Percentiles rank a stretch among this genome's conserved stretches.
Evolutionary conservation across 2,797 vertebrate genomes (phyloP).

Genomic region (Pogonophryne albipinna): DNA sequence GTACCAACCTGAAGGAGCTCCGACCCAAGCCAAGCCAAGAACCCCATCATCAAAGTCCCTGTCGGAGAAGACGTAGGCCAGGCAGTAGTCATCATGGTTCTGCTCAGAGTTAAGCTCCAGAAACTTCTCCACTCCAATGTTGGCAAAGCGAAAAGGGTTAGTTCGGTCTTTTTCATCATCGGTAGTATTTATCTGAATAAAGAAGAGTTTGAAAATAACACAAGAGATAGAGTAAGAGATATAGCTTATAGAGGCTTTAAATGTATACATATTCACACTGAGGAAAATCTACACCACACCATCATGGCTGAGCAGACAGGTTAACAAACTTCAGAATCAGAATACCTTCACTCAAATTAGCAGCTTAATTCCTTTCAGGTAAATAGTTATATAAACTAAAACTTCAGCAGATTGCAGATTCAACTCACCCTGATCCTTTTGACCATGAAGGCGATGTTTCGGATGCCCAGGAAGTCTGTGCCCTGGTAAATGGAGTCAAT

Average conservation of each 20-base stretch:
- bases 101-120: constrained; percentile 98
- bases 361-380: not conserved
- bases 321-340: not conserved
- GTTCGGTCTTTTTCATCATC: constrained; percentile 84
- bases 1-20: constrained; percentile 91
- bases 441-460: constrained; percentile 99
- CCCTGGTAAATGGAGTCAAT: constrained; percentile 96
- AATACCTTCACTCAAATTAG: not conserved
- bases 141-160: constrained; percentile 97
- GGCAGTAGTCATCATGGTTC: constrained; percentile 97
- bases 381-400: constrained; percentile 22
- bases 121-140: constrained; percentile 99
- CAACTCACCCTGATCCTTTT: constrained; percentile 95
- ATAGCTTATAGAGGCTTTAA: not conserved
- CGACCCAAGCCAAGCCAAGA: constrained; percentile 98
- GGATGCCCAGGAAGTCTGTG: constrained; percentile 95
- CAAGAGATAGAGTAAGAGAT: not conserved
- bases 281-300: not conserved
- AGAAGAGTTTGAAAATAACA: constrained; percentile 5
- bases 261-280: constrained; percentile 6
- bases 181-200: constrained; percentile 92
- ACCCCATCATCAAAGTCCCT: constrained; percentile 98
- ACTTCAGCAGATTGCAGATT: constrained; percentile 12
- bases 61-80: constrained; percentile 98
- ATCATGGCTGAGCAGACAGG: not conserved